Evolutionary conservation across 2,797 vertebrate genomes (phyloP).

Genomic region (Liparis tanakae): DNA sequence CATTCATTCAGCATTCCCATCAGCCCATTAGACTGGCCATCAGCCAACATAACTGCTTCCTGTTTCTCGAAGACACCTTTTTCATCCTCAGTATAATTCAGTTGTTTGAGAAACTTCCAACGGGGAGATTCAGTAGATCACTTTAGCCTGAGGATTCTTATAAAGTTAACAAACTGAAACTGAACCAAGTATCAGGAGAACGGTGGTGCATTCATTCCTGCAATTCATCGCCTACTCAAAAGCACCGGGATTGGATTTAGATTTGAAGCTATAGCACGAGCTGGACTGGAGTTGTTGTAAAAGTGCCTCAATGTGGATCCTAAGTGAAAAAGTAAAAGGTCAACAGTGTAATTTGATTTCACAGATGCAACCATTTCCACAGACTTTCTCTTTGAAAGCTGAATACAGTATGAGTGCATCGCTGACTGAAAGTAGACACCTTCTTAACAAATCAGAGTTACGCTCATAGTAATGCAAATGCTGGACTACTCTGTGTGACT

Average conservation of each 20-base stretch:
- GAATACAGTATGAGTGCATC: slow-evolving; percentile 50
- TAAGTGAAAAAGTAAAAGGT: slow-evolving; percentile 69
- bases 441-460: slow-evolving; percentile 3
- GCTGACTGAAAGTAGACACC: slow-evolving; percentile 42
- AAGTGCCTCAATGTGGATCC: slow-evolving; percentile 50
- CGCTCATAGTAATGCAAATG: neutral
- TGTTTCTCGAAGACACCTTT: slow-evolving; percentile 80
- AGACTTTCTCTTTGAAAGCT: slow-evolving; percentile 59
- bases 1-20: slow-evolving; percentile 81
- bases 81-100: slow-evolving; percentile 75
- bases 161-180: slow-evolving; percentile 65
- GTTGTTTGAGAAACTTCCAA: slow-evolving; percentile 74
- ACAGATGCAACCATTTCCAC: slow-evolving; percentile 71
- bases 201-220: slow-evolving; percentile 58
- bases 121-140: slow-evolving; percentile 59
- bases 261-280: slow-evolving; percentile 49
- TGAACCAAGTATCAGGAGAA: slow-evolving; percentile 57
- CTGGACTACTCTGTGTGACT: neutral
- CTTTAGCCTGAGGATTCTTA: slow-evolving; percentile 62
- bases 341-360: slow-evolving; percentile 75
- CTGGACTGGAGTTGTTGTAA: slow-evolving; percentile 35
- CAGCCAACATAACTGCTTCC: slow-evolving; percentile 81
- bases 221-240: slow-evolving; percentile 61
- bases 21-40: slow-evolving; percentile 82
- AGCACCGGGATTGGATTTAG: slow-evolving; percentile 46